Conservation (phyloP, 2,888 invertebrate species). For the Leptinotarsa peninsularis region DNA sequence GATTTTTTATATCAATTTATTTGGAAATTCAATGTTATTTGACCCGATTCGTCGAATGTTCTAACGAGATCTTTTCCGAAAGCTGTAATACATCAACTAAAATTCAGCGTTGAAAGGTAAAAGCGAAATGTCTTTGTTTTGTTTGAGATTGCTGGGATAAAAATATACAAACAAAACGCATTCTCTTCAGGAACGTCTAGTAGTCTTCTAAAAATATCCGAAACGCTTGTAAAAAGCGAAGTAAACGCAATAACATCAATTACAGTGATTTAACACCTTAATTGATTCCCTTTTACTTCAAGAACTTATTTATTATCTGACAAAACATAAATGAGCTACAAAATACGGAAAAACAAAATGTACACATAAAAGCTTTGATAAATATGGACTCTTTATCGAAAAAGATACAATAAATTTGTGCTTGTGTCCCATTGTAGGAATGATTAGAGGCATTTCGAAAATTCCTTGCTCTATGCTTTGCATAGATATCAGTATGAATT, state of each 20-base stretch:
- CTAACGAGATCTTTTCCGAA: neutral
- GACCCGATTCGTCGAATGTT: neutral
- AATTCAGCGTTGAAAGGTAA: constrained; percentile 51
- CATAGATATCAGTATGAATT: constrained; percentile 33
- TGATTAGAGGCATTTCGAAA: constrained; percentile 27
- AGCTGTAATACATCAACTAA: constrained; percentile 9
- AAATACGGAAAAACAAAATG: constrained; percentile 44
- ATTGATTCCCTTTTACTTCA: constrained; percentile 56
- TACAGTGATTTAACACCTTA: constrained; percentile 59
- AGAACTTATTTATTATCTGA: constrained; percentile 55
- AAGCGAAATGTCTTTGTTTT: constrained; percentile 53
- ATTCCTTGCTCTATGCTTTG: constrained; percentile 28
- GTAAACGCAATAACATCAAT: constrained; percentile 58
- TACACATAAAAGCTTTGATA: constrained; percentile 35
- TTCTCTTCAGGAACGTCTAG: constrained; percentile 51
- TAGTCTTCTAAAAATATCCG: constrained; percentile 54
- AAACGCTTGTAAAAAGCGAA: constrained; percentile 55
- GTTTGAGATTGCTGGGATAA: constrained; percentile 51
- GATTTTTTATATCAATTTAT: neutral
- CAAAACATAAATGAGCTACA: constrained; percentile 57
- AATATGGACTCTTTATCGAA: constrained; percentile 33
- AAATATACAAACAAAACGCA: constrained; percentile 57
- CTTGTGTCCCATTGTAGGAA: constrained; percentile 19
- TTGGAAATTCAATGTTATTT: neutral
- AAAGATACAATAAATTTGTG: constrained; percentile 31